A percentile compares a stretch with the other conserved stretches of the same genome.
phyloP scores from a whole-genome alignment of 2,888 invertebrate genomes.

The Hetaerina titia region DNA sequence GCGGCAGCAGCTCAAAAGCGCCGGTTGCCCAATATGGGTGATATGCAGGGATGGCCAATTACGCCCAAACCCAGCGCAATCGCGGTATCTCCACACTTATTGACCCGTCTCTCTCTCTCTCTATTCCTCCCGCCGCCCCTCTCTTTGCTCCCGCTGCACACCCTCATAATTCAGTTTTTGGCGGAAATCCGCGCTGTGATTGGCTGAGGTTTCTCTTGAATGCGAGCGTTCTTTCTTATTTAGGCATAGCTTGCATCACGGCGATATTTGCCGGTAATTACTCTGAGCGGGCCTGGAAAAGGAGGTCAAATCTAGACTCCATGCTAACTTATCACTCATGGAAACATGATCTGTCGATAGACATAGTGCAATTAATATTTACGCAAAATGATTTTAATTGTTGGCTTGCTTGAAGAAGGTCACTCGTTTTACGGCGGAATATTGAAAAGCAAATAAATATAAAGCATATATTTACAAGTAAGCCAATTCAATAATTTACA shows the following conservation, averaged over 20 bases:
- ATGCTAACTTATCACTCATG: neutral
- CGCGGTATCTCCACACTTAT: constrained; percentile 52
- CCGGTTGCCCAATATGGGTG: constrained; percentile 51
- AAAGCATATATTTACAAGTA: too few species aligned
- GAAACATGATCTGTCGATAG: neutral
- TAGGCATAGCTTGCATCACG: neutral
- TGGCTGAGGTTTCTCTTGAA: neutral
- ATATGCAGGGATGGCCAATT: constrained; percentile 63
- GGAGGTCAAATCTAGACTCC: neutral
- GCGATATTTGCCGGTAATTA: neutral
- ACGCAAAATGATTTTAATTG: neutral
- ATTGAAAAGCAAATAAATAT: too few species aligned
- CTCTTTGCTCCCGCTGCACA: neutral
- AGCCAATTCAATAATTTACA: too few species aligned
- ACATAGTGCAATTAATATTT: neutral
- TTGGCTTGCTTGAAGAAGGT: neutral
- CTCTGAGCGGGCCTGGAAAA: neutral
- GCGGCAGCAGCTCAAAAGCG: constrained; percentile 46
- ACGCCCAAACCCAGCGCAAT: constrained; percentile 42
- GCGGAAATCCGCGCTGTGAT: neutral
- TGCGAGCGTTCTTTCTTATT: neutral
- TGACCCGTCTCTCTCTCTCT: constrained; percentile 39
- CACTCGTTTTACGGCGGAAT: neutral
- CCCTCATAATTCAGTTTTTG: neutral
- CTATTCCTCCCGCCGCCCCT: neutral